Evolutionary conservation across 1,140 invertebrate species (phyloP).

Genomic region (Adoxophyes honmai): DNA sequence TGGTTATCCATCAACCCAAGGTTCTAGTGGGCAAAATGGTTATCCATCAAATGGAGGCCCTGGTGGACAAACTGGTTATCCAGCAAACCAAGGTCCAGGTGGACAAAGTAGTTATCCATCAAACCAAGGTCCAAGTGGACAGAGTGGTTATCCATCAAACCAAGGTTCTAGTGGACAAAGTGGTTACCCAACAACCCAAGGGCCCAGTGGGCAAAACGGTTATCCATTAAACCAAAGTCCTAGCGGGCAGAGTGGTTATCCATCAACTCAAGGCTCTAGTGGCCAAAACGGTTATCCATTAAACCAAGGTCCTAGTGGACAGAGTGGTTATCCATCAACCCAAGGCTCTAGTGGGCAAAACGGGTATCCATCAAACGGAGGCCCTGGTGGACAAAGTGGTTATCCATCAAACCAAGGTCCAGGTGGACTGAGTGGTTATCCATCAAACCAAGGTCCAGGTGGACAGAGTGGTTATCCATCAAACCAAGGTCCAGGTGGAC

Average conservation of each 20-base stretch:
- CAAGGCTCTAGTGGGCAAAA: background rate
- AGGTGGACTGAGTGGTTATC: too few species aligned
- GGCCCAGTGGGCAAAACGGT: conserved; percentile 35
- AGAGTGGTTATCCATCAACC: too few species aligned
- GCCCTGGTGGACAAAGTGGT: conserved; percentile 23
- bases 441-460: too few species aligned
- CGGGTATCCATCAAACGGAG: conserved; percentile 16
- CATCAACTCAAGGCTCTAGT: conserved; percentile 18
- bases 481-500: too few species aligned
- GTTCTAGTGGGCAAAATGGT: too few species aligned
- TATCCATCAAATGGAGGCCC: too few species aligned
- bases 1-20: conserved; percentile 8
- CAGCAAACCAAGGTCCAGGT: background rate
- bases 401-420: background rate
- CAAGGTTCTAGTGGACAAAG: too few species aligned
- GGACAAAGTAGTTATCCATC: too few species aligned
- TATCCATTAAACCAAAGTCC: background rate
- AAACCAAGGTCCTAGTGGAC: conserved; percentile 15
- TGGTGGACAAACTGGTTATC: too few species aligned
- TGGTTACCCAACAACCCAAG: background rate
- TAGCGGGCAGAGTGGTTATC: too few species aligned
- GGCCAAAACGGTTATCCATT: conserved; percentile 15
- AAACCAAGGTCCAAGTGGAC: conserved; percentile 11
- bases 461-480: too few species aligned
- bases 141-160: background rate